Percentiles rank a stretch among this genome's conserved stretches.
These are phyloP conservation scores for Protonemura montana DNA, from an alignment of 2,888 invertebrate species.

Conservation along the genomic window DNA sequence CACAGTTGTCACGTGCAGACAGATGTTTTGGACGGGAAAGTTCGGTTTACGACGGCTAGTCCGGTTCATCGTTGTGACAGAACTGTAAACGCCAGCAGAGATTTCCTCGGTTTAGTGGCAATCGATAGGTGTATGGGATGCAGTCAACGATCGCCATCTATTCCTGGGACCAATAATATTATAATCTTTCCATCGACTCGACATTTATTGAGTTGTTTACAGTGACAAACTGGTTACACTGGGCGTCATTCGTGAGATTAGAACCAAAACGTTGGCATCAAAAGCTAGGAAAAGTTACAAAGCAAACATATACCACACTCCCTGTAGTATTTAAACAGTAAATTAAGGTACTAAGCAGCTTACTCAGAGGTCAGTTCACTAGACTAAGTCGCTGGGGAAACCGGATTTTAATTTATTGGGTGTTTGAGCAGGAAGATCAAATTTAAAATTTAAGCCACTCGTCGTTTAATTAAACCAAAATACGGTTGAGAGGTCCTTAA, in stretches of 20 bases:
- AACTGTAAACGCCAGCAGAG: not conserved
- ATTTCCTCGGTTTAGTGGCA: not conserved
- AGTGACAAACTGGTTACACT: not conserved
- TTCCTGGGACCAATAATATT: not conserved
- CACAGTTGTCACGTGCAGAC: slow-evolving; percentile 23
- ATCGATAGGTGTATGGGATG: not conserved
- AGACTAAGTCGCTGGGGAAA: not conserved
- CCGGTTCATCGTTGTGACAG: slow-evolving; percentile 1
- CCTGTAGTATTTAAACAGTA: too few species aligned
- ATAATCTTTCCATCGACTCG: not conserved
- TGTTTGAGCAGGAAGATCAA: not conserved
- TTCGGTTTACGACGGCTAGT: slow-evolving; percentile 25
- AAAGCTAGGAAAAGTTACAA: not conserved
- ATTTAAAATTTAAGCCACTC: too few species aligned
- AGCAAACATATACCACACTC: not conserved
- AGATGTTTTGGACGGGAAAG: slow-evolving; percentile 16
- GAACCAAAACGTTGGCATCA: not conserved
- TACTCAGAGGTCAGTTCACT: not conserved
- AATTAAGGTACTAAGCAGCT: not conserved
- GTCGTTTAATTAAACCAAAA: too few species aligned
- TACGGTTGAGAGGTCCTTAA: too few species aligned
- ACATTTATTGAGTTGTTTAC: not conserved
- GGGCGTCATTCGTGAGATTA: not conserved
- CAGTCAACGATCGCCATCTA: not conserved
- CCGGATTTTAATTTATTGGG: not conserved